A percentile compares a stretch with the other conserved stretches of the same genome.
Conservation (phyloP, 2,797 vertebrate species). For the Natrix natrix region DNA sequence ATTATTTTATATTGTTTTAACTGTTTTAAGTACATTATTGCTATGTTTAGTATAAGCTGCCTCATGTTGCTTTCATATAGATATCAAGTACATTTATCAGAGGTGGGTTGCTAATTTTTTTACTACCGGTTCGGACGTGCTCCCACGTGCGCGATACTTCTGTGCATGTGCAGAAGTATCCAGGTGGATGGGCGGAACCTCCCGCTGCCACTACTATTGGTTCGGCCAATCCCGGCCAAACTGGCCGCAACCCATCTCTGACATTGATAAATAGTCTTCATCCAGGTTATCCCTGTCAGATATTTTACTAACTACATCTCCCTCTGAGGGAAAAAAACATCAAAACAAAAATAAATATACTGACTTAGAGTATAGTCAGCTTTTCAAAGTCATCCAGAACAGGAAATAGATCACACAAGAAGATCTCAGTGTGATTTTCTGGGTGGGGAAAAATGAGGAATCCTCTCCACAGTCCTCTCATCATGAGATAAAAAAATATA, state of each 20-base stretch:
- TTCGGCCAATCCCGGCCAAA: too few relatives aligned
- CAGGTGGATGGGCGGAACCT: too few relatives aligned
- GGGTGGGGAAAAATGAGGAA: background rate
- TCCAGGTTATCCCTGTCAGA: background rate
- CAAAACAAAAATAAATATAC: background rate
- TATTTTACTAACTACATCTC: background rate
- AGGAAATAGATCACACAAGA: background rate
- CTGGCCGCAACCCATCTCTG: too few relatives aligned
- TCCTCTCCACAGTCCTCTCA: background rate
- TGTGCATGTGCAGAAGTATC: too few relatives aligned
- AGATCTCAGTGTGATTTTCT: background rate
- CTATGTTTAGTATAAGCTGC: background rate
- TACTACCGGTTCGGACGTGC: too few relatives aligned
- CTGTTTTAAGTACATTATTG: background rate
- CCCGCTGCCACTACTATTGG: too few relatives aligned
- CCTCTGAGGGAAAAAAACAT: background rate
- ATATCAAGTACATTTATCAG: background rate
- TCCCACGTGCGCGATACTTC: too few relatives aligned
- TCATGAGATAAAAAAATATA: background rate
- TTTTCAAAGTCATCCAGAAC: background rate
- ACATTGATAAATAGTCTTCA: background rate
- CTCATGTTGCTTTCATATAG: background rate
- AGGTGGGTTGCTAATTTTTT: too few relatives aligned
- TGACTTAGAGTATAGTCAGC: background rate
- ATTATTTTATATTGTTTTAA: background rate